Conservation (phyloP, 2,888 invertebrate species). For the Hypercompe scribonia region DNA sequence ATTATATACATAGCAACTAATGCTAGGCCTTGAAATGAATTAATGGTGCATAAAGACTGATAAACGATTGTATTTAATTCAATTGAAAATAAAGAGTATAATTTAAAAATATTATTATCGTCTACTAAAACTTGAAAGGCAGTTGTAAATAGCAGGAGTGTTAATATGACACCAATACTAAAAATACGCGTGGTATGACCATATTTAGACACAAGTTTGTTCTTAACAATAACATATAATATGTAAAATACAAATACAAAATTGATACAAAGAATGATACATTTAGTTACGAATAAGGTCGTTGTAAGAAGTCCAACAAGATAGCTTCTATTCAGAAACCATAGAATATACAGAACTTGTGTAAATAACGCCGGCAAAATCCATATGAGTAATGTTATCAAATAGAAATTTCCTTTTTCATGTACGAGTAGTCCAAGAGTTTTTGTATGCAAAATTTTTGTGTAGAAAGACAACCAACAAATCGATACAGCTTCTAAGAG, state of each 20-base stretch:
- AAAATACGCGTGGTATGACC: background rate
- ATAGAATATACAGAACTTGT: constrained; percentile 3
- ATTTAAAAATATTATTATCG: constrained; percentile 16
- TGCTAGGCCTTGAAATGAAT: constrained; percentile 19
- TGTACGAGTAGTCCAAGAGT: background rate
- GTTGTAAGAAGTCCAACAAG: constrained; percentile 5
- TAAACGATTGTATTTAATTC: background rate
- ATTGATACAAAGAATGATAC: constrained; percentile 7
- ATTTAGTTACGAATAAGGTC: constrained; percentile 12
- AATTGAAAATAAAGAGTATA: constrained; percentile 17
- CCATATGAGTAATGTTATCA: constrained; percentile 7
- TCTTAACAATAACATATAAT: constrained; percentile 2
- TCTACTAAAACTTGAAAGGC: constrained; percentile 9
- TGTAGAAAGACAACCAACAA: constrained; percentile 13
- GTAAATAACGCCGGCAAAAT: background rate
- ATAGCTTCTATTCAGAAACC: constrained; percentile 4
- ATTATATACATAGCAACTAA: constrained; percentile 12
- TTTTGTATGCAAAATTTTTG: constrained; percentile 11
- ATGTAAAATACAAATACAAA: background rate
- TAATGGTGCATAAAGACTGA: constrained; percentile 12
- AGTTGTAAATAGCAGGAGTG: background rate
- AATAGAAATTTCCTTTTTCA: background rate
- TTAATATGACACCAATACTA: constrained; percentile 1
- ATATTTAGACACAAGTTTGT: constrained; percentile 2
- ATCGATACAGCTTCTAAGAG: constrained; percentile 3